Base-by-base conservation (phyloP, 2,797 vertebrate species). In the Sphenodon punctatus region DNA sequence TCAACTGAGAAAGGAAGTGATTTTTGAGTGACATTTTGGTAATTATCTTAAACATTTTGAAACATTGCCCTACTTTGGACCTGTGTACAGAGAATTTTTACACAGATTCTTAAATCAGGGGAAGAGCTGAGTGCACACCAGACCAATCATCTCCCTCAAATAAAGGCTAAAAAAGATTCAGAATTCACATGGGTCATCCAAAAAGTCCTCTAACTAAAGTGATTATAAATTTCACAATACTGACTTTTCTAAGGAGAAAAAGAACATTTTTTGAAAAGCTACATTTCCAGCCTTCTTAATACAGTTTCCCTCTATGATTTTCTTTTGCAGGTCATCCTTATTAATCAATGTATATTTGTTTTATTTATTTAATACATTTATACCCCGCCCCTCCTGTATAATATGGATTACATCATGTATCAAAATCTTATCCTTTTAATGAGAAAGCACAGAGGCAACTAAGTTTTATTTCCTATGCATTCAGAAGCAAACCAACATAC, bases 401-500 rank as follows among this genome's bases (percentile, higher is more conserved):
- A 39, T 45, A 66, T 23, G 41, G 30, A 4, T n/a, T 23, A 1
- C 2, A 12, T 4, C 5, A 39, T 25, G 36, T 38, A 20, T 58
- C 75, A 43, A 67, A 80, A 70, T 14, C 22, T 64, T 55, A 51
- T 8, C 14, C 64, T n/a, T 84, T 7, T 8, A 38, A 68, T 73
- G 64, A 13, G 3, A 12, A 11, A 17, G 73, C 65, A 7, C 9
- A 58, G 8, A 53, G 17, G 38, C 27, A 42, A 6, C 22, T 30
- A 45, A 20, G 85, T 72, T 20, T 60, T 86, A 88, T 41, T 58
- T 45, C 59, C 80, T 4, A 74, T 88, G 85, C 91, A 82, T 87
- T 69, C 13, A 87, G 32, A 88, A 89, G 55, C 82, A 74, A 80
- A 55, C 63, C 9, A 25, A 84, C 41, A 85, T 95, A 99, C 98